Conservation (phyloP, 2,797 vertebrate species). For the Lutjanus campechanus region DNA sequence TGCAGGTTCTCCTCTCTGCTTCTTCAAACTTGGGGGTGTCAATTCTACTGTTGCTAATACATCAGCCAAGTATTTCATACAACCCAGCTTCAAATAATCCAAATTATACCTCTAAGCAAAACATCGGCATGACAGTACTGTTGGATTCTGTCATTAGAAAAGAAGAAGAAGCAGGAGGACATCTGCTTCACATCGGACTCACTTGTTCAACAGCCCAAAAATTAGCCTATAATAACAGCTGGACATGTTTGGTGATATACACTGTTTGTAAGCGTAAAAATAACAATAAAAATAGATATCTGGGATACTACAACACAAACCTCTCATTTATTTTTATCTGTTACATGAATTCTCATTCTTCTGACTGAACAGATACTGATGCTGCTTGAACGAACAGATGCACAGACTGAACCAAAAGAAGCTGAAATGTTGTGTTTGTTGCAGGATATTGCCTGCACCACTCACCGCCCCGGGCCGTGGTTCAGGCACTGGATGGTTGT, state of each 20-base stretch:
- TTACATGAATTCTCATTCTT: not conserved
- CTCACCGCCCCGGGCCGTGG: conserved; percentile 92
- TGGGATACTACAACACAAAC: not conserved
- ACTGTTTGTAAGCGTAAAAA: not conserved
- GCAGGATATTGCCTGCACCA: conserved; percentile 8
- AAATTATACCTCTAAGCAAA: not conserved
- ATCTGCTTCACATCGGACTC: conserved; percentile 31
- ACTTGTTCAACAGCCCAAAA: conserved; percentile 15
- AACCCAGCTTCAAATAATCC: too few species aligned
- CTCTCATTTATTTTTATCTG: not conserved
- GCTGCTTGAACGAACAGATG: not conserved
- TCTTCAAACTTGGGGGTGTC: too few species aligned
- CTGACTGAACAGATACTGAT: not conserved
- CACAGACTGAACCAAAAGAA: conserved; percentile 2
- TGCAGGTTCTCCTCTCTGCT: too few species aligned
- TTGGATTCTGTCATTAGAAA: conserved; percentile 11
- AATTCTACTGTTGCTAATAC: too few species aligned
- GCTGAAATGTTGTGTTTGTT: not conserved
- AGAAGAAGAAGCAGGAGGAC: not conserved
- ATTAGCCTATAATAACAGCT: not conserved
- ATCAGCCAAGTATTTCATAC: too few species aligned
- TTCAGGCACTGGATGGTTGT: conserved; percentile 88
- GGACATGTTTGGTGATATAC: conserved; percentile 1
- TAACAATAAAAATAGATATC: not conserved
- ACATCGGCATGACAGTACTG: not conserved